Conservation (phyloP, 2,888 invertebrate genomes). For the Andrena trimmerana region DNA sequence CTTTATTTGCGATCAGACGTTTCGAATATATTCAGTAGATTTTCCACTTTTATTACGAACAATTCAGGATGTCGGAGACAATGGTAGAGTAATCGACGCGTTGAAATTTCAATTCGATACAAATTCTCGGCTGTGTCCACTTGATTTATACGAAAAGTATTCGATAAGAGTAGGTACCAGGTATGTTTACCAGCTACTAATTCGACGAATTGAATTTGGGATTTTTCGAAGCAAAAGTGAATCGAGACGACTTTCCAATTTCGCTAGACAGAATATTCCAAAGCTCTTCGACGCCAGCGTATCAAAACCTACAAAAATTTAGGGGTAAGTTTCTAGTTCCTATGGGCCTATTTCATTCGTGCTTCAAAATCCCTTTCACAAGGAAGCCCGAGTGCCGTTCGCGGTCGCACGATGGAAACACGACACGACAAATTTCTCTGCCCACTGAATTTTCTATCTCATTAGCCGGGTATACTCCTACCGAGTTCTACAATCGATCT, state of each 20-base stretch:
- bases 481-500: slow-evolving; percentile 64
- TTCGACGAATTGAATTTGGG: slow-evolving; percentile 27
- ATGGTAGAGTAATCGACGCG: slow-evolving; percentile 24
- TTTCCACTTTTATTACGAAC: slow-evolving; percentile 40
- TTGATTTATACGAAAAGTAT: slow-evolving; percentile 7
- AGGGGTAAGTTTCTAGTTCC: background rate
- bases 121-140: slow-evolving; percentile 10
- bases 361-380: slow-evolving; percentile 36
- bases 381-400: slow-evolving; percentile 8
- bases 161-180: slow-evolving; percentile 16
- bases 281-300: background rate
- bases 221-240: slow-evolving; percentile 30
- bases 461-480: slow-evolving; percentile 60
- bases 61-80: slow-evolving; percentile 39
- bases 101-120: slow-evolving; percentile 18
- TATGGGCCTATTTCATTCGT: slow-evolving; percentile 14
- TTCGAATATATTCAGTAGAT: slow-evolving; percentile 43
- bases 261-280: background rate
- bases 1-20: slow-evolving; percentile 53
- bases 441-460: slow-evolving; percentile 74
- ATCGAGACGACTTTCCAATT: background rate
- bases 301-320: background rate
- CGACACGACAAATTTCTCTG: slow-evolving; percentile 59
- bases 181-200: background rate
- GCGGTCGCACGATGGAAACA: slow-evolving; percentile 37